A percentile compares a stretch with the other conserved stretches of the same genome.
Evolutionary conservation across 1,140 invertebrate genomes (phyloP).

Genomic region (Geopemphigus sp.): DNA sequence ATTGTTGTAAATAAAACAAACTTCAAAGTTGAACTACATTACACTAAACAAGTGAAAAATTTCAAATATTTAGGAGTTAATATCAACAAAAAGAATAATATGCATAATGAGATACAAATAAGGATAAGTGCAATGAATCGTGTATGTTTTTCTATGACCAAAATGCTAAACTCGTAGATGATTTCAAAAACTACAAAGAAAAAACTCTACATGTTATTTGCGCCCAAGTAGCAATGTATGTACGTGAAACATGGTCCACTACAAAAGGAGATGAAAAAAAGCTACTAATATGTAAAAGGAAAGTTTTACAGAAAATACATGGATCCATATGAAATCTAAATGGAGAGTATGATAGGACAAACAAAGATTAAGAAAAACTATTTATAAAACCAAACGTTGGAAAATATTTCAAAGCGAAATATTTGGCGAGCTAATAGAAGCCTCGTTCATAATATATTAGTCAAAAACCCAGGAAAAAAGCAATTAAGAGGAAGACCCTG

Average conservation of each 20-base stretch:
- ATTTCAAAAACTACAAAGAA: not conserved
- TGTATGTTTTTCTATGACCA: not conserved
- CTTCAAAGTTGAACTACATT: no score
- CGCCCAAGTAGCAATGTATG: not conserved
- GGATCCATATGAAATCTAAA: not conserved
- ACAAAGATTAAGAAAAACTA: not conserved
- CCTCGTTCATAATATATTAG: not conserved
- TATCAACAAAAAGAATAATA: not conserved
- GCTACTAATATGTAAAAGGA: not conserved
- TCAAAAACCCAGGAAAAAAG: not conserved
- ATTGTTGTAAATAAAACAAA: no score
- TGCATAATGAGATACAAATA: not conserved
- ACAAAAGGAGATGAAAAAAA: not conserved
- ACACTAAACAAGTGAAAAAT: no score
- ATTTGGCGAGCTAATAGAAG: not conserved
- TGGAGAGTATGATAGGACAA: not conserved
- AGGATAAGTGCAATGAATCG: not conserved
- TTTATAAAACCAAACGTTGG: not conserved
- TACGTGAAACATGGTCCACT: not conserved
- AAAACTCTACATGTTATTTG: not conserved
- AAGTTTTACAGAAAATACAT: not conserved
- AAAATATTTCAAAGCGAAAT: not conserved
- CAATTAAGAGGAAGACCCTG: not conserved
- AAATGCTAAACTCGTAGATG: not conserved
- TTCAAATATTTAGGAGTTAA: no score